Evolutionary conservation across 2,113 vertebrate genomes (phyloP), one percentile per base, ranked within the genome.

Genomic region (Labeo catla): DNA sequence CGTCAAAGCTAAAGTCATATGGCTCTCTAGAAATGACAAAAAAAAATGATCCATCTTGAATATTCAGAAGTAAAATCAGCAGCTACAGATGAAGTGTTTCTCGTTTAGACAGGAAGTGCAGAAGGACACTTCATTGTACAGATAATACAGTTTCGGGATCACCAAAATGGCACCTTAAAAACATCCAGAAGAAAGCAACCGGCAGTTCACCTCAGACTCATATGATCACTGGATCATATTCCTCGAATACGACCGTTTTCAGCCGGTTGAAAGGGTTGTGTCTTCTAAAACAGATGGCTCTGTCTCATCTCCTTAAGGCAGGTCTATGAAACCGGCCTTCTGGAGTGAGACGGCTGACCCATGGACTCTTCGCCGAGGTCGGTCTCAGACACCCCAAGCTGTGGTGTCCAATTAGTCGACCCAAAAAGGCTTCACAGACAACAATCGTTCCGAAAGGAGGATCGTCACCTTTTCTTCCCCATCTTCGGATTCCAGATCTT

Each of bases 401-500:
- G 13, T 39, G 23, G 6, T 34, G 28, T 45, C 57, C 34, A 23
- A 54, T 63, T 13, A 9, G 28, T 6, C 47, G 28, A 47, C 52
- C 10, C 12, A 28, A 49, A 36, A 68, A 80, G 70, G 73, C 78
- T 76, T 36, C 57, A 52, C 8, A 3, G 36, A 66, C 28, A 50
- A 59, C 43, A 49, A 34, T 43, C 68, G 8, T 34, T 52, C 63
- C 16, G 28, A 72, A 59, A 19, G 52, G 83, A 84, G 79, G 9
- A 52, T 72, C 66, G 87, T 95, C 94, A 95, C 91, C 93, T 95
- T 90, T 93, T 94, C 91, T 91, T 95, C 87, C 92, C 93, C 89
- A 93, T 91, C 92, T 94, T 95, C 61, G 92, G 92, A 83, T 89
- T 87, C 97, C 97, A 98, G 92, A 99, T 94, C 96, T 98, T 99